These are phyloP conservation scores for Selene dorsalis DNA, from an alignment of 2,797 vertebrate species.

Conservation along the genomic window DNA sequence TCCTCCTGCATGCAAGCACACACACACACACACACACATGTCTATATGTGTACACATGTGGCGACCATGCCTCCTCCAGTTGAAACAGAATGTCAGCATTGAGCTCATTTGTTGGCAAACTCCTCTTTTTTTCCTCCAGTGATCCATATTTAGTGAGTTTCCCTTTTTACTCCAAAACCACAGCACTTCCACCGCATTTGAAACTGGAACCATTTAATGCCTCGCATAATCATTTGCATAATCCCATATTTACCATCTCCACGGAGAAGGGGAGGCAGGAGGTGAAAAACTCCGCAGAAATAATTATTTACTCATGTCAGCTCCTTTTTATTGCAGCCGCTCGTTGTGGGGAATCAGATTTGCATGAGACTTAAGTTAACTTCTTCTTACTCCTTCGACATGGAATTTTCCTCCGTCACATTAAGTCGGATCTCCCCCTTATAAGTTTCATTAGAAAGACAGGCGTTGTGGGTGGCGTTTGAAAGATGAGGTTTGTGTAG, in stretches of 20 bases:
- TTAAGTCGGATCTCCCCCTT: constrained; percentile 19
- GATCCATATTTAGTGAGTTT: constrained; percentile 62
- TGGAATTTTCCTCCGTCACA: constrained; percentile 64
- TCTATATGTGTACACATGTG: constrained; percentile 9
- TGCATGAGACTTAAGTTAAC: constrained; percentile 36
- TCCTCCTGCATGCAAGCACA: neutral
- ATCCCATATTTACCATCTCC: constrained; percentile 63
- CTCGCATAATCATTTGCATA: constrained; percentile 57
- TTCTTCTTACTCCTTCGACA: constrained; percentile 13
- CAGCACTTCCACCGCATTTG: constrained; percentile 53
- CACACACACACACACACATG: neutral
- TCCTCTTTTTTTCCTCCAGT: constrained; percentile 20
- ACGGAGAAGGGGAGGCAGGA: constrained; percentile 4
- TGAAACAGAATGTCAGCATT: constrained; percentile 38
- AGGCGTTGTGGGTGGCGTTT: constrained; percentile 59
- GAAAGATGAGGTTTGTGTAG: constrained; percentile 59
- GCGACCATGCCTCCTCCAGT: constrained; percentile 29
- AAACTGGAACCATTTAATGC: constrained; percentile 62
- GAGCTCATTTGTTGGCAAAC: constrained; percentile 46
- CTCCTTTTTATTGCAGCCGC: constrained; percentile 41
- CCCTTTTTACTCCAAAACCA: constrained; percentile 43
- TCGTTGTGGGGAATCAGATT: constrained; percentile 33
- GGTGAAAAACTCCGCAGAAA: constrained; percentile 38
- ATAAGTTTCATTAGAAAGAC: constrained; percentile 43
- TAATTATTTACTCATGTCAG: constrained; percentile 67